phyloP scores from a whole-genome alignment of 2,888 invertebrate genomes.

The Drosophila fungiperda region DNA sequence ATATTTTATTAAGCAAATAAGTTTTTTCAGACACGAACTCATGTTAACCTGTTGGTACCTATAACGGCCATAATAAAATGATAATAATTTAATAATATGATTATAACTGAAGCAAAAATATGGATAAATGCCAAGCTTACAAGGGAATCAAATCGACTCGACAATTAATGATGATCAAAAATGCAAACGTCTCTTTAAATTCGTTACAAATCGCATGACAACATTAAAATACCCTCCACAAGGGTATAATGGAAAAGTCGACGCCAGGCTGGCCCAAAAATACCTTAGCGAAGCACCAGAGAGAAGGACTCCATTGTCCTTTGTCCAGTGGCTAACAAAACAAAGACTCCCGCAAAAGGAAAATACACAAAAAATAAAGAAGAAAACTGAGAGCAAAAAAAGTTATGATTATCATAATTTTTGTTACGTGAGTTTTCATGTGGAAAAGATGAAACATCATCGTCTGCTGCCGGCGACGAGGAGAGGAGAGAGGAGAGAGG shows the following conservation, averaged over 20 bases:
- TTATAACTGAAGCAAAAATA: not conserved
- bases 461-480: conserved; percentile 57
- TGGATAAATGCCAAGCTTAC: not conserved
- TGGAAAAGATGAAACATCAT: conserved; percentile 83
- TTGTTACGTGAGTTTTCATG: conserved; percentile 83
- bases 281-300: conserved; percentile 58
- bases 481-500: not conserved
- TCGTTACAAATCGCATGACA: not conserved
- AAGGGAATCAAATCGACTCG: not conserved
- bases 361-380: conserved; percentile 5
- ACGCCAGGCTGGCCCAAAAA: conserved; percentile 66
- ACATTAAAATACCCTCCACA: not conserved
- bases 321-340: conserved; percentile 70
- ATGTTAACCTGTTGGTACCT: not conserved
- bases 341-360: conserved; percentile 29
- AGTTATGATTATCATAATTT: conserved; percentile 84
- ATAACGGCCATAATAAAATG: not conserved
- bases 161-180: not conserved
- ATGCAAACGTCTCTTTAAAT: not conserved
- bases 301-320: conserved; percentile 59
- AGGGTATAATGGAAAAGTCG: conserved; percentile 43
- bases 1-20: not conserved
- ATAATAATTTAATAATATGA: not conserved
- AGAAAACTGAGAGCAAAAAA: conserved; percentile 44
- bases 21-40: not conserved